Evolutionary conservation across 2,113 vertebrate genomes (phyloP).

Genomic region (Raja brachyura): DNA sequence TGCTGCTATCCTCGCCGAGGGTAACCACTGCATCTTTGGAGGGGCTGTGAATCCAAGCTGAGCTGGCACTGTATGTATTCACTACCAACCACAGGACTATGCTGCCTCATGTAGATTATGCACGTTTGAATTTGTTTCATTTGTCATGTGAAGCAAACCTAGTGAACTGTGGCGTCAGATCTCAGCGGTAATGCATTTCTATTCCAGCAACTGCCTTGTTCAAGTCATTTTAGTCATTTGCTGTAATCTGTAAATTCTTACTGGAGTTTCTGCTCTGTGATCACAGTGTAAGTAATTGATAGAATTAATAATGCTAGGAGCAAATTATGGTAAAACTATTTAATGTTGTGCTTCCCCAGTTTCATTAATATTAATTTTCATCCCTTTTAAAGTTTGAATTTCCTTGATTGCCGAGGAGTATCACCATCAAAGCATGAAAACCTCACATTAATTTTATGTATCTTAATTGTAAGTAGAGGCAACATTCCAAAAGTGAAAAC

Average conservation of each 20-base stretch:
- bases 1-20: neutral
- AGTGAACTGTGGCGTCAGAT: slow-evolving; percentile 22
- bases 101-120: neutral
- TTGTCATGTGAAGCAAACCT: slow-evolving; percentile 30
- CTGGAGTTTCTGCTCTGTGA: slow-evolving; percentile 35
- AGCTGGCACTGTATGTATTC: neutral
- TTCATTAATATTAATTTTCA: slow-evolving; percentile 39
- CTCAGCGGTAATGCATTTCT: neutral
- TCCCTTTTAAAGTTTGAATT: slow-evolving; percentile 36
- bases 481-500: slow-evolving; percentile 35
- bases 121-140: slow-evolving; percentile 2
- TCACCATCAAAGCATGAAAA: slow-evolving; percentile 38
- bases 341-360: slow-evolving; percentile 37
- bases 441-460: slow-evolving; percentile 37
- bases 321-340: slow-evolving; percentile 38
- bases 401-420: slow-evolving; percentile 37
- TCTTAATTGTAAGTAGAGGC: slow-evolving; percentile 28
- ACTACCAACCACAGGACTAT: neutral
- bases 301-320: slow-evolving; percentile 36
- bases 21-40: neutral
- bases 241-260: slow-evolving; percentile 35
- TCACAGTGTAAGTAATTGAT: slow-evolving; percentile 37
- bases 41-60: neutral
- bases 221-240: slow-evolving; percentile 29
- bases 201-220: slow-evolving; percentile 27